Evolutionary conservation across 2,113 vertebrate genomes (phyloP).

Genomic region (Coptodon rendalli): DNA sequence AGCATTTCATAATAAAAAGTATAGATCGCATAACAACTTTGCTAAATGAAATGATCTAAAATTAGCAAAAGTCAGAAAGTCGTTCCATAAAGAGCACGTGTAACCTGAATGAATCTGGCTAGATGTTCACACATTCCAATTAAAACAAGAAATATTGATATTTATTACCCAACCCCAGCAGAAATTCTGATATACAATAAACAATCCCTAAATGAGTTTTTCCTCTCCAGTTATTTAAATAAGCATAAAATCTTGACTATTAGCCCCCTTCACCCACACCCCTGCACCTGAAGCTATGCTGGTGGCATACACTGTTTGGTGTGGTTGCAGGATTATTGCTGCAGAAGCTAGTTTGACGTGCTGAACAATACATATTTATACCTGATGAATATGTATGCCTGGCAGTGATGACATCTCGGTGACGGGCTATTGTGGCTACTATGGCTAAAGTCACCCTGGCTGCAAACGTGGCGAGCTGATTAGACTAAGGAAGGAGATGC

Average conservation of each 20-base stretch:
- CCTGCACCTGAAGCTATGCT: neutral
- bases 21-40: neutral
- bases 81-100: neutral
- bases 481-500: conserved; percentile 49
- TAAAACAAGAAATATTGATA: neutral
- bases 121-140: neutral
- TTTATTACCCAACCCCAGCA: neutral
- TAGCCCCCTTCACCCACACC: neutral
- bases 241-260: neutral
- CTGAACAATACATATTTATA: conserved; percentile 61
- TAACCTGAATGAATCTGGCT: neutral
- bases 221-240: neutral
- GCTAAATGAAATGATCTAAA: neutral
- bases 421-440: conserved; percentile 52
- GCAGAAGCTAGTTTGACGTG: conserved; percentile 44
- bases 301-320: neutral
- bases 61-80: neutral
- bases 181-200: neutral
- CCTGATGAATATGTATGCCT: conserved; percentile 61
- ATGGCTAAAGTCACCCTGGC: conserved; percentile 67
- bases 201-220: neutral
- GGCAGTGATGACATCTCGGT: conserved; percentile 22
- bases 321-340: conserved; percentile 37
- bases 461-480: conserved; percentile 52
- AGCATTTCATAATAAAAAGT: neutral